Evolutionary conservation across 2,797 vertebrate genomes (phyloP), one percentile per base, ranked within the genome.

Genomic region (Malurus splendens): DNA sequence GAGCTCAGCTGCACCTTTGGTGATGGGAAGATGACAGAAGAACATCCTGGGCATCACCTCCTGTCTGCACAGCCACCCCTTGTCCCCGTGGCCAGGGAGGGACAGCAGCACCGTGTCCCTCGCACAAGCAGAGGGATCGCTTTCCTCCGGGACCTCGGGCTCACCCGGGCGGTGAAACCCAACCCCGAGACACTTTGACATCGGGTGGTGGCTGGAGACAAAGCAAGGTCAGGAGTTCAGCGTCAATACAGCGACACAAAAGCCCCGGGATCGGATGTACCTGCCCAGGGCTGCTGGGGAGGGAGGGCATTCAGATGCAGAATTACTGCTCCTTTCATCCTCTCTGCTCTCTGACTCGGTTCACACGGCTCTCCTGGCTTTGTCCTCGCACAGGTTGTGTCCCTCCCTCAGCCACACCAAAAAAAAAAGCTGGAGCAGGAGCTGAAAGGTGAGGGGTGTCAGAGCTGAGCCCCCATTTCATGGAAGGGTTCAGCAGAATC

Each of bases 201-300:
- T 80, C 55, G 89, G 95, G 95, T 91, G 62, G 45, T 14, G 45
- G 90, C 47, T 48, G 1, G 14, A 95, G 90, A 96, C 90, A 92
- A 94, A 89, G 64, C 94, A 91, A 94, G 95, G 96, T 96, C 95
- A 96, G 93, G 65, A 95, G 96, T 94, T 97, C 95, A 96, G 86
- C 76, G 0, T 70, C 74, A 81, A 93, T 93, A 82, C 88, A 71
- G 64, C 50, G 50, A 89, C 88, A 93, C 87, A 89, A 94, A 94
- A 82, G 47, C 75, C 2, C 7, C 0, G 45, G 81, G 84, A 91
- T 86, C 86, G 79, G 90, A 90, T 92, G 64, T 75, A 76, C 73
- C 79, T 94, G 91, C 77, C 56, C 10, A 76, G 87, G 14, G 18
- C 86, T 86, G 89, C 78, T 41, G 62, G 84, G 70, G 55, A 93